phyloP scores from a whole-genome alignment of 1,140 invertebrate genomes.

The Galleria mellonella region DNA sequence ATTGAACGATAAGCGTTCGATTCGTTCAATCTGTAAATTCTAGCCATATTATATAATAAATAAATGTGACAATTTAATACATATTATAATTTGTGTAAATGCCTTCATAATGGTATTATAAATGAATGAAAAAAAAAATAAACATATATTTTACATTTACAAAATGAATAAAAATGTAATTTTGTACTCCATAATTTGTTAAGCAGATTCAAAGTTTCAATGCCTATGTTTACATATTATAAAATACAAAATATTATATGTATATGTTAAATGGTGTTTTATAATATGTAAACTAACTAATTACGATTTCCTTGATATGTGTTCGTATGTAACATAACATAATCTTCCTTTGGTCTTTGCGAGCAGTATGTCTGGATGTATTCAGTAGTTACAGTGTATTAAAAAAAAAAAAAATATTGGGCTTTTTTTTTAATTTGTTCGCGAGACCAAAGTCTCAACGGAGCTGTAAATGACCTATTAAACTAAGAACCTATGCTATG shows the following conservation, averaged over 20 bases:
- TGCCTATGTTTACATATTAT: constrained; percentile 5
- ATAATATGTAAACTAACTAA: not conserved
- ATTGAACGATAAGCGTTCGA: not conserved
- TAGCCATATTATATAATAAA: not conserved
- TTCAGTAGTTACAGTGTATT: not conserved
- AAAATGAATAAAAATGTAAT: constrained; percentile 6
- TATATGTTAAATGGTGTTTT: not conserved
- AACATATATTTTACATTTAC: constrained; percentile 7
- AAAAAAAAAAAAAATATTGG: constrained; percentile 2
- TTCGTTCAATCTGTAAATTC: not conserved
- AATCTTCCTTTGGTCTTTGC: not conserved
- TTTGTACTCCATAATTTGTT: constrained; percentile 6
- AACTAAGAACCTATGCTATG: constrained; percentile 25
- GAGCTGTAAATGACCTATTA: constrained; percentile 20
- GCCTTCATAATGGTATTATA: constrained; percentile 1
- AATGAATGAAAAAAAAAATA: constrained; percentile 3
- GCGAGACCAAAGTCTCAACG: constrained; percentile 8
- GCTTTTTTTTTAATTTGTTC: constrained; percentile 10
- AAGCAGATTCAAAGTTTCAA: not conserved
- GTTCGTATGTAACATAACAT: constrained; percentile 5
- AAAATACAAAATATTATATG: not conserved
- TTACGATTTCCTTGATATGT: not conserved
- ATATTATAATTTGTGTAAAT: not conserved
- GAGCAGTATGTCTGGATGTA: not conserved
- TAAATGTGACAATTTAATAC: not conserved